These are phyloP conservation scores for Limanda limanda DNA, from an alignment of 2,113 vertebrate species.

Conservation along the genomic window DNA sequence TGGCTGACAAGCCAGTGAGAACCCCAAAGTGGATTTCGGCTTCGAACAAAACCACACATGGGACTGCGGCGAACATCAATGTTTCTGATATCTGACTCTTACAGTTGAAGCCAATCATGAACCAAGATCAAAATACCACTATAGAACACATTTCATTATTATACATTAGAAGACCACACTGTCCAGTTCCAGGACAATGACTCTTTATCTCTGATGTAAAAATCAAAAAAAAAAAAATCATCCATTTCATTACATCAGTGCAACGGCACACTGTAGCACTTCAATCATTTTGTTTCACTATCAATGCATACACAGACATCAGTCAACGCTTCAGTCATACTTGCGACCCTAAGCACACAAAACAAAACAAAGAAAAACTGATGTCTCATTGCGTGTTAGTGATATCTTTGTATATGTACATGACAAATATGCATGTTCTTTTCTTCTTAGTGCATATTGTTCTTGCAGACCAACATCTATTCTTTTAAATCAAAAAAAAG, in stretches of 20 bases:
- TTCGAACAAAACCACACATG: constrained; percentile 68
- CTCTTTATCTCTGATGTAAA: constrained; percentile 72
- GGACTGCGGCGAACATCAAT: constrained; percentile 50
- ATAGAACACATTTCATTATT: constrained; percentile 67
- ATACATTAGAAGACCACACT: constrained; percentile 67
- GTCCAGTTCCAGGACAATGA: constrained; percentile 59
- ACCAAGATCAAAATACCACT: constrained; percentile 71
- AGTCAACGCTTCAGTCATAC: constrained; percentile 77
- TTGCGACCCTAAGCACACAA: constrained; percentile 70
- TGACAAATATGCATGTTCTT: constrained; percentile 83
- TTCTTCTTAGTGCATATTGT: constrained; percentile 85
- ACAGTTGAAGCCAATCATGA: constrained; percentile 61
- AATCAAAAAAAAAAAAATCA: constrained; percentile 56
- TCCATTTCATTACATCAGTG: constrained; percentile 67
- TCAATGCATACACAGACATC: constrained; percentile 76
- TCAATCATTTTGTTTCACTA: constrained; percentile 75
- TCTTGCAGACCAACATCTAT: constrained; percentile 81
- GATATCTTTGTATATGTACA: constrained; percentile 85
- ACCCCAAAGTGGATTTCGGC: constrained; percentile 56
- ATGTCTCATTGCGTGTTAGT: constrained; percentile 83
- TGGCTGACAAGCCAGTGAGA: constrained; percentile 55
- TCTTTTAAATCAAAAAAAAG: constrained; percentile 59
- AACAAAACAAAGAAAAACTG: constrained; percentile 28
- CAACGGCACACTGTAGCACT: constrained; percentile 75
- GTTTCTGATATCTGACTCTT: constrained; percentile 54